Evolutionary conservation across 2,113 vertebrate species (phyloP), one percentile per base, ranked within the genome.

Genomic region (Paralichthys olivaceus): DNA sequence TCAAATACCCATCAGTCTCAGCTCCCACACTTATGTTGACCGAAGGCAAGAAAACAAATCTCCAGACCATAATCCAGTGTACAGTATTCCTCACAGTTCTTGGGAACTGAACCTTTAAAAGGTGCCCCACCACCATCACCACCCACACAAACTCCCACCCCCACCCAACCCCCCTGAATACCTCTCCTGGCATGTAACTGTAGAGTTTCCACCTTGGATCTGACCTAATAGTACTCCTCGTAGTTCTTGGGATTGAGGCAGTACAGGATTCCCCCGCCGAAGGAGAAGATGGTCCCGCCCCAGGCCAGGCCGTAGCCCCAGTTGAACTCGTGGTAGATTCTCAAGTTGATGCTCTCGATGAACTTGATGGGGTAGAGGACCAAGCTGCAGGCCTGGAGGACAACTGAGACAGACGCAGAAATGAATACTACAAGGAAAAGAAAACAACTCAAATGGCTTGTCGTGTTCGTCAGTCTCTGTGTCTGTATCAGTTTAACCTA

Each of bases 241-340:
- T 99, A 98, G 94, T 96, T 98, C 92, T 98, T 99, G 87, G 97
- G 98, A 89, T 98, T 99, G 91, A 99, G 96, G 89, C 98, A 99
- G 93, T 98, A 98, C 89, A 99, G 97, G 88, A 98, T 96, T 85
- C 96, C 97, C 81, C 96, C 97, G 47, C 98, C 98, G 83, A 99
- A 98, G 15, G 97, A 97, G 94, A 99, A 99, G 95, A 99, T 98
- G 94, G 98, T 99, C 64, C 97, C 96, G 34, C 98, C 98, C 98
- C 97, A 99, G 7, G 97, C 98, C 87, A 99, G 93, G 85, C 98
- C 98, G 69, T 99, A 99, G 72, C 98, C 98, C 98, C 98, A 99
- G 92, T 99, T 99, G 95, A 99, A 99, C 94, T 99, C 98, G 69
- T 99, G 98, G 88, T 99, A 99, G 95, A 98, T 98, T 94, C 96